phyloP scores from a whole-genome alignment of 2,888 invertebrate genomes.

The Lydus trimaculatus region DNA sequence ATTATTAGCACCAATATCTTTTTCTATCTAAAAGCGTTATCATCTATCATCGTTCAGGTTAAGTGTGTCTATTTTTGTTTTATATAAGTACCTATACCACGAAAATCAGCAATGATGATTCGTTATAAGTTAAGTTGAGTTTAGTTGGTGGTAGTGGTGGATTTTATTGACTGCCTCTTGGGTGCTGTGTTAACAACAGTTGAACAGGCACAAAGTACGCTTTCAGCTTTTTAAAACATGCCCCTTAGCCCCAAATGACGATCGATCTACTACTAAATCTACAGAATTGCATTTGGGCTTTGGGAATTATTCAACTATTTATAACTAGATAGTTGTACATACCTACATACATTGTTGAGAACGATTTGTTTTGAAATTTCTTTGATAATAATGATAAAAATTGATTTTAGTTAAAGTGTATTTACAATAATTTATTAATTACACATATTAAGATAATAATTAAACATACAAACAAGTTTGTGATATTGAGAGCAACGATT shows the following conservation, averaged over 20 bases:
- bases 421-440: slow-evolving; percentile 28
- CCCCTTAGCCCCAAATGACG: slow-evolving; percentile 61
- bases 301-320: slow-evolving; percentile 32
- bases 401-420: background rate
- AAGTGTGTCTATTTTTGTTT: slow-evolving; percentile 3
- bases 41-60: background rate
- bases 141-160: slow-evolving; percentile 23
- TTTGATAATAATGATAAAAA: background rate
- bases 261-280: slow-evolving; percentile 59
- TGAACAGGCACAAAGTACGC: slow-evolving; percentile 59
- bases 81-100: too few species aligned
- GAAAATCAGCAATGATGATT: background rate
- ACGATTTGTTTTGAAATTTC: background rate
- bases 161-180: slow-evolving; percentile 58
- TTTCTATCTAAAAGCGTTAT: background rate
- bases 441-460: slow-evolving; percentile 29
- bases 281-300: slow-evolving; percentile 56
- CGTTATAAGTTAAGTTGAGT: background rate
- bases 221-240: slow-evolving; percentile 62
- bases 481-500: background rate
- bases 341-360: slow-evolving; percentile 24
- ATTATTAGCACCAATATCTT: background rate
- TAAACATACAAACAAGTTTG: slow-evolving; percentile 14
- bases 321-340: too few species aligned
- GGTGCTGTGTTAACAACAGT: slow-evolving; percentile 52